Evolutionary conservation across 1,140 invertebrate species (phyloP).

Genomic region (Aporrectodea caliginosa): DNA sequence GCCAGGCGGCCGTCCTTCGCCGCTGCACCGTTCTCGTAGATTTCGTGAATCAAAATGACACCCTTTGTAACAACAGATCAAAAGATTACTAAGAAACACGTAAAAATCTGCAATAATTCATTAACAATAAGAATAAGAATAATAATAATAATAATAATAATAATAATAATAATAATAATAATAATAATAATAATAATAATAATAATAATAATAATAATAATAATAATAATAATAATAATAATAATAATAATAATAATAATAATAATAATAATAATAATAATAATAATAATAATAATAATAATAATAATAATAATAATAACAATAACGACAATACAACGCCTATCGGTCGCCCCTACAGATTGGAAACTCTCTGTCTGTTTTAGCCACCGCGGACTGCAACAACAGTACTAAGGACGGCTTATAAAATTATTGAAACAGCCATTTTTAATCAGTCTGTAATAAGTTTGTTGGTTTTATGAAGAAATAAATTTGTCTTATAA

Average conservation of each 20-base stretch:
- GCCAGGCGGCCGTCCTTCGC: conserved; percentile 83
- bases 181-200: conserved; percentile 11
- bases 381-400: no score
- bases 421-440: no score
- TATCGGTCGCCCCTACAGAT: no score
- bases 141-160: neutral
- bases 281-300: no score
- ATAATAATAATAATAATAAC: no score
- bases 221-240: neutral
- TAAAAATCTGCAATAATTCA: neutral
- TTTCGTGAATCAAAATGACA: conserved; percentile 78
- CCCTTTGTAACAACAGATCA: neutral
- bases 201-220: neutral
- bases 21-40: conserved; percentile 83
- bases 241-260: neutral
- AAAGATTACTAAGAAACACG: neutral
- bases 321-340: no score
- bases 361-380: no score
- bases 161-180: conserved; percentile 4
- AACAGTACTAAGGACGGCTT: no score
- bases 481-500: no score
- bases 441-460: no score
- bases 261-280: no score
- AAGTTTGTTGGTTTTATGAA: no score
- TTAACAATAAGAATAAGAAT: neutral